A percentile compares a stretch with the other conserved stretches of the same genome.
Conservation (phyloP, 1,140 invertebrate genomes). For the Drosophila kepulauana region DNA sequence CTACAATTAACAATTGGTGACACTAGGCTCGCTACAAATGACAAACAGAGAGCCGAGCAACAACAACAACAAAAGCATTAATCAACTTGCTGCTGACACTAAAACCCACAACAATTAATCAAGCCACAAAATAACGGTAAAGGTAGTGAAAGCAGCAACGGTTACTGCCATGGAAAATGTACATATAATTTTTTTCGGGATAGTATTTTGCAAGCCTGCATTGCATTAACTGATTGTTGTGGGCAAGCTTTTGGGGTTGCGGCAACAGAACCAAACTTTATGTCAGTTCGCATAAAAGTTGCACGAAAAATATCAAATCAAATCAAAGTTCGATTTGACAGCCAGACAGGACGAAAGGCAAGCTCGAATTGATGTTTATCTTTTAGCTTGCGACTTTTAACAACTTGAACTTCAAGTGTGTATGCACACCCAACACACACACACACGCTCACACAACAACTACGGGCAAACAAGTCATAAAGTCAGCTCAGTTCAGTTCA, state of each 20-base stretch:
- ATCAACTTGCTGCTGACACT: slow-evolving; percentile 72
- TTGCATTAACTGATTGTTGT: slow-evolving; percentile 81
- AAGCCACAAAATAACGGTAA: slow-evolving; percentile 35
- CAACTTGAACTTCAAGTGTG: slow-evolving; percentile 45
- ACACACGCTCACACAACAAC: neutral
- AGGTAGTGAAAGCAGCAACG: slow-evolving; percentile 6
- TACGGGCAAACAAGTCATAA: slow-evolving; percentile 28
- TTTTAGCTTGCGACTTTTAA: slow-evolving; percentile 51
- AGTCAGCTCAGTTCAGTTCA: slow-evolving; percentile 39
- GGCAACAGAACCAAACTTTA: slow-evolving; percentile 43
- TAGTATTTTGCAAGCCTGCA: neutral
- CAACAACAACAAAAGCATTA: slow-evolving; percentile 53
- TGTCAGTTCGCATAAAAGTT: slow-evolving; percentile 81
- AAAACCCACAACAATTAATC: slow-evolving; percentile 72
- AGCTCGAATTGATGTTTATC: slow-evolving; percentile 60
- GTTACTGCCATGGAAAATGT: neutral
- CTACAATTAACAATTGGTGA: slow-evolving; percentile 78
- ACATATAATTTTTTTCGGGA: neutral
- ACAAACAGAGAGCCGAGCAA: neutral
- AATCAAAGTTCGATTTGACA: slow-evolving; percentile 82
- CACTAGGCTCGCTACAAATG: slow-evolving; percentile 26
- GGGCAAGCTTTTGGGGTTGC: slow-evolving; percentile 4
- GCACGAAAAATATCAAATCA: slow-evolving; percentile 69
- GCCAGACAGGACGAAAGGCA: slow-evolving; percentile 62
- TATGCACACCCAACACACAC: slow-evolving; percentile 15